Base-by-base conservation (phyloP, 2,888 invertebrate species). In the Harmothoe impar region DNA sequence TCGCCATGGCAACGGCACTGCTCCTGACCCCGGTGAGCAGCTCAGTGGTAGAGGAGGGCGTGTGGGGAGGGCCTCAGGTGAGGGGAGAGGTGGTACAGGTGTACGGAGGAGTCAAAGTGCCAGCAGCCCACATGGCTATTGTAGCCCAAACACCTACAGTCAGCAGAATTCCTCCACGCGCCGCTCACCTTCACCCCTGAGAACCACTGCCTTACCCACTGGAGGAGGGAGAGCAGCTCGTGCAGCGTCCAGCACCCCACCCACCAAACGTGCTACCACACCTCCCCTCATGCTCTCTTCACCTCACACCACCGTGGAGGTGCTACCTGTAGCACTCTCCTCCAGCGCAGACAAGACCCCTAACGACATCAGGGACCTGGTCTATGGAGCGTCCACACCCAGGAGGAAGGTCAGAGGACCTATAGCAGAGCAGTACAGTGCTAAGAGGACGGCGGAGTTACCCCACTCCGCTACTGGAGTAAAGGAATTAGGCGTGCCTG, bases 281-380 rank as follows among this genome's bases (percentile, higher is more conserved):
- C 77, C 77, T 3, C 77, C 25, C 29, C 77, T 31, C 3, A 20
- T 31, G 25, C 77, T 31, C 17, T 77, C 25, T 25, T 25, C 77
- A 29, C 29, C 29, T 20, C 31, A 0, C 5, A 25, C 77, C 77
- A 31, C 81, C 81, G 81, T 81, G 81, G 81, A 81, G 81, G 81
- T 81, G n/a, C 81, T 81, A 17, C 81, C 81, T 15, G 81, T 81
- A 10, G 23, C 17, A 7, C 81, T 35, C 15, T 35, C 43, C 35
- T 81, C 43, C 33, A 5, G 35, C 20, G 0, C 0, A 1, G 43
- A 81, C 23, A 81, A 81, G 43, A 81, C 81, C 23, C 5, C 81
- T 10, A 43, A 35, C 15, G 81, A 81, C 43, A 81, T 81, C 81
- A 33, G 81, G 81, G 43, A 81, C 81, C 81, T 81, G 81, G 81